Evolutionary conservation across 2,888 invertebrate species (phyloP).

Genomic region (Macroteleia sp.): DNA sequence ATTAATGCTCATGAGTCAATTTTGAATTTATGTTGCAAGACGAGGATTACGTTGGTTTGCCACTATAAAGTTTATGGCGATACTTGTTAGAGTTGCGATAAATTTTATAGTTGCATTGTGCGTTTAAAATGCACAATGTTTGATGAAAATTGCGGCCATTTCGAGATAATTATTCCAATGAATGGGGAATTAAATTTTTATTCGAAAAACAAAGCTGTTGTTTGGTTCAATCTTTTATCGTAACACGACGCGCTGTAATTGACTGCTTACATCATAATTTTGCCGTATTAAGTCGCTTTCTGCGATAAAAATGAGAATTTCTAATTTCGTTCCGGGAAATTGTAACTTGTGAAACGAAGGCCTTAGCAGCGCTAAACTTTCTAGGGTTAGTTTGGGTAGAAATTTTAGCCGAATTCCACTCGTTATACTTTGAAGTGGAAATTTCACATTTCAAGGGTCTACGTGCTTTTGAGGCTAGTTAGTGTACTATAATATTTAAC

Average conservation of each 20-base stretch:
- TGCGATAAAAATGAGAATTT: not conserved
- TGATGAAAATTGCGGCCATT: slow-evolving; percentile 4
- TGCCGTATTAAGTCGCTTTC: not conserved
- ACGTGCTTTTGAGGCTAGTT: slow-evolving; percentile 2
- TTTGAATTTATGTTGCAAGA: slow-evolving; percentile 41
- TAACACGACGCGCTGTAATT: not conserved
- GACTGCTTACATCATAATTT: not conserved
- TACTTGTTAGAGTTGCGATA: slow-evolving; percentile 23
- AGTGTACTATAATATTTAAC: slow-evolving; percentile 14
- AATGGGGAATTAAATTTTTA: slow-evolving; percentile 7
- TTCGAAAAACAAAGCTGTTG: not conserved
- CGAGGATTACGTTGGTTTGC: slow-evolving; percentile 24
- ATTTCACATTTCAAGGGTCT: slow-evolving; percentile 32
- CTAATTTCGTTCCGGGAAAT: slow-evolving; percentile 4
- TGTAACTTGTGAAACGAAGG: slow-evolving; percentile 1
- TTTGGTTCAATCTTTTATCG: not conserved
- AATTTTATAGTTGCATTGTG: slow-evolving; percentile 29
- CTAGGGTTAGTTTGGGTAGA: slow-evolving; percentile 28
- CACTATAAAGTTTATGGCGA: slow-evolving; percentile 32
- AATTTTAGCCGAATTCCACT: slow-evolving; percentile 46
- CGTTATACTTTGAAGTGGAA: slow-evolving; percentile 47
- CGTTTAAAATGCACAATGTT: slow-evolving; percentile 16
- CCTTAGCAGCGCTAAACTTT: slow-evolving; percentile 20
- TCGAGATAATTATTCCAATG: not conserved
- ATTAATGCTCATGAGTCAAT: slow-evolving; percentile 51